phyloP scores from a whole-genome alignment of 2,113 vertebrate species.

The Aphyosemion australe region DNA sequence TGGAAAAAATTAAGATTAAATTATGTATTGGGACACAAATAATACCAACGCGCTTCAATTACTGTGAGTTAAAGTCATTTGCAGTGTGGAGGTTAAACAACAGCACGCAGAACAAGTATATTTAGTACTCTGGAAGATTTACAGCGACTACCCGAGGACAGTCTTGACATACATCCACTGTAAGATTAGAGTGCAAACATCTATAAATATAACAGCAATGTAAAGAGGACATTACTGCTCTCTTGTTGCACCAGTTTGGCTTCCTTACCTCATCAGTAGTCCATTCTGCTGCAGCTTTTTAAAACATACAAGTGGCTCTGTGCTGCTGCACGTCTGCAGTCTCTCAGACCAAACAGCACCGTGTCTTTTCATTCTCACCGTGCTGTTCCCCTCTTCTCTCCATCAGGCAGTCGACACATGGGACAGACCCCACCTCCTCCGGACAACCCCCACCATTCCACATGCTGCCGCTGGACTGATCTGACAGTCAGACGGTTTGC shows the following conservation, averaged over 20 bases:
- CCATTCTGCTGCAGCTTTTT: constrained; percentile 58
- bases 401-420: constrained; percentile 61
- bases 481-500: constrained; percentile 38
- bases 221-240: not conserved
- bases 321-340: constrained; percentile 63
- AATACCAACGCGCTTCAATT: not conserved
- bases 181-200: constrained; percentile 7
- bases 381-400: constrained; percentile 62
- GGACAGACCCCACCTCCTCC: constrained; percentile 71
- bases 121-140: not conserved
- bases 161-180: not conserved
- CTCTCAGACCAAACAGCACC: constrained; percentile 55
- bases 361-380: constrained; percentile 58
- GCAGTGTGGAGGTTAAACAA: not conserved
- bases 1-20: constrained; percentile 14
- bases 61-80: not conserved
- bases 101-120: not conserved
- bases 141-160: not conserved
- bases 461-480: constrained; percentile 39
- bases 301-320: constrained; percentile 52
- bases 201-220: constrained; percentile 3
- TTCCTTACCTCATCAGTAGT: constrained; percentile 59
- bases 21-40: not conserved
- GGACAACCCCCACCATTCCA: constrained; percentile 46
- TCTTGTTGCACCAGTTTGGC: not conserved